Evolutionary conservation across 2,113 vertebrate genomes (phyloP).

Genomic region (Budorcas taxicolor): DNA sequence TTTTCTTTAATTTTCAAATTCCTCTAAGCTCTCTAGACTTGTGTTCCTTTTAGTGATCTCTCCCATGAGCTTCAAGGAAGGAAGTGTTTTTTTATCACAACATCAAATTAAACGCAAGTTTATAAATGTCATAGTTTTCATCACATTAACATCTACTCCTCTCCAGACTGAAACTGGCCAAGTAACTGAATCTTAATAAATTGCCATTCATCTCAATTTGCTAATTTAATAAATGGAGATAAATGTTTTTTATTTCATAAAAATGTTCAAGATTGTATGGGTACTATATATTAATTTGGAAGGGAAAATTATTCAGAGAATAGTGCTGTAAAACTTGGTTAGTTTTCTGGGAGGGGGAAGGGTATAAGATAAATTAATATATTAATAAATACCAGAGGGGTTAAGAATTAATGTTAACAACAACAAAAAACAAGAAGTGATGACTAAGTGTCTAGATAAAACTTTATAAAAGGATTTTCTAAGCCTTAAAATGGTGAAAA

Average conservation of each 20-base stretch:
- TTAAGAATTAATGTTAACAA: background rate
- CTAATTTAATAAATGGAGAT: constrained; percentile 9
- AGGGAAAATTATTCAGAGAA: constrained; percentile 30
- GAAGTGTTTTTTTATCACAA: background rate
- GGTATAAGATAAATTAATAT: background rate
- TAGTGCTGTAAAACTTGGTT: background rate
- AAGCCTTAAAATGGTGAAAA: background rate
- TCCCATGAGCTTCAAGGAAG: background rate
- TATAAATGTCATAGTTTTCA: background rate
- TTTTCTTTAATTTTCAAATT: background rate
- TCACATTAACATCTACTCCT: background rate
- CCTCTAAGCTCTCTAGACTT: background rate
- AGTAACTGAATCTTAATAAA: background rate
- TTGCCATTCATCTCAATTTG: background rate
- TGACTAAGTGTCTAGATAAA: background rate
- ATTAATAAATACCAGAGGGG: background rate
- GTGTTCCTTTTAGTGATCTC: background rate
- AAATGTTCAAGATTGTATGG: background rate
- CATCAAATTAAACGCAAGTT: background rate
- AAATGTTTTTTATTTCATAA: background rate
- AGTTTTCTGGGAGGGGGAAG: background rate
- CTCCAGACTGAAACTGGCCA: background rate
- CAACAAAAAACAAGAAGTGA: background rate
- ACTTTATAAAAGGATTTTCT: background rate
- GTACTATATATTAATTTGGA: background rate